Conservation (phyloP, 2,797 vertebrate genomes). For the Pseudochirops cupreus region DNA sequence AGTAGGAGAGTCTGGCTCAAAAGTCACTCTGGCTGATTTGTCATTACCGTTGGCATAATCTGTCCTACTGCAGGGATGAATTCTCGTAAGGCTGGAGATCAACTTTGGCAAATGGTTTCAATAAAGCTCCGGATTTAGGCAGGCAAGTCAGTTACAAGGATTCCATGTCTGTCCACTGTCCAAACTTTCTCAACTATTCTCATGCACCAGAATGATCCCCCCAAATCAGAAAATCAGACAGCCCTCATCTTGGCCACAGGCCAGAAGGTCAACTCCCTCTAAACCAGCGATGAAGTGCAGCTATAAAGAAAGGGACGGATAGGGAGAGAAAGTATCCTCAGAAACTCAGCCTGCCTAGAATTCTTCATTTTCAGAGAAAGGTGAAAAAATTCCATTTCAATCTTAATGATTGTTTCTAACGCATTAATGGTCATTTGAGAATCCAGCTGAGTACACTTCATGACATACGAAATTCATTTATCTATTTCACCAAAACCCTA, state of each 20-base stretch:
- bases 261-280: not conserved
- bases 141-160: not conserved
- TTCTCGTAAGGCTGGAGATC: not conserved
- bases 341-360: not conserved
- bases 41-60: not conserved
- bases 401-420: not conserved
- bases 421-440: not conserved
- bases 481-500: conserved; percentile 6
- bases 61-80: not conserved
- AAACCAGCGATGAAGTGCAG: not conserved
- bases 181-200: not conserved
- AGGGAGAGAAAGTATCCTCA: not conserved
- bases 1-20: not conserved
- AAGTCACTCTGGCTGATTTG: not conserved
- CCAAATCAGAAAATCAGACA: not conserved
- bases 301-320: not conserved
- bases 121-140: not conserved
- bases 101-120: not conserved
- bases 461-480: not conserved
- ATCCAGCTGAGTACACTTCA: not conserved
- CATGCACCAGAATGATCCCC: not conserved
- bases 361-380: not conserved
- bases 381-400: not conserved
- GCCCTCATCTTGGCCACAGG: not conserved
- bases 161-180: not conserved